These are phyloP conservation scores for Zophobas morio DNA, from an alignment of 1,140 invertebrate species.

Conservation along the genomic window DNA sequence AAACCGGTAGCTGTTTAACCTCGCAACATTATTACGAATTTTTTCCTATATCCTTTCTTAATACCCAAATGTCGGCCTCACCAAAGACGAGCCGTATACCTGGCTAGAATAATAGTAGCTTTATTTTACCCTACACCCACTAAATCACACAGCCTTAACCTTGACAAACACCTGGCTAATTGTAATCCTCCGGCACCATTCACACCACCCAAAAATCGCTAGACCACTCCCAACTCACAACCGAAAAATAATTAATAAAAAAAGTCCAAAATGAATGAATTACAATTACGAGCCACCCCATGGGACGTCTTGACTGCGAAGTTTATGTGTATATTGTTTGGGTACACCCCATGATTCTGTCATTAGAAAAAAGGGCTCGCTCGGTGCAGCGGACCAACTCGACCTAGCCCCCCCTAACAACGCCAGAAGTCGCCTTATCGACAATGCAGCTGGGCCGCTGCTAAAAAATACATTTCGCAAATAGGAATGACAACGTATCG, in stretches of 20 bases:
- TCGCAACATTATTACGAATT: slow-evolving; percentile 35
- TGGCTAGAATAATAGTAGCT: slow-evolving; percentile 49
- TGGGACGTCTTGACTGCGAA: slow-evolving; percentile 53
- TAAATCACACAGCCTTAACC: slow-evolving; percentile 52
- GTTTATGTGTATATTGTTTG: slow-evolving; percentile 53
- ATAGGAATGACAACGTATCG: slow-evolving; percentile 61
- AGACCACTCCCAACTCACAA: neutral
- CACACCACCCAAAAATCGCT: neutral
- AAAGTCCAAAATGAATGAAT: slow-evolving; percentile 48
- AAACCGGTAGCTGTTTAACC: slow-evolving; percentile 37
- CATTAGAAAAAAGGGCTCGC: slow-evolving; percentile 57
- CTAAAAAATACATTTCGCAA: slow-evolving; percentile 60
- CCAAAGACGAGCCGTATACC: slow-evolving; percentile 47
- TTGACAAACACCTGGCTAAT: slow-evolving; percentile 59
- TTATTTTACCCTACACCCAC: slow-evolving; percentile 58
- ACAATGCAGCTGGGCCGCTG: slow-evolving; percentile 39
- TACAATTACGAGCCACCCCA: slow-evolving; percentile 44
- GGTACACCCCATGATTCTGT: slow-evolving; percentile 59
- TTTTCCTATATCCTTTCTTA: slow-evolving; percentile 8
- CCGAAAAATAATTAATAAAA: slow-evolving; percentile 52
- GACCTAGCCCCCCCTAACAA: neutral
- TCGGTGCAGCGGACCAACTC: slow-evolving; percentile 50
- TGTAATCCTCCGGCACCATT: slow-evolving; percentile 45
- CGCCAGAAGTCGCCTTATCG: slow-evolving; percentile 36
- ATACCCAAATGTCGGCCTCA: slow-evolving; percentile 25